These are phyloP conservation scores for Coptodon rendalli DNA, from an alignment of 2,113 vertebrate species.

Conservation along the genomic window DNA sequence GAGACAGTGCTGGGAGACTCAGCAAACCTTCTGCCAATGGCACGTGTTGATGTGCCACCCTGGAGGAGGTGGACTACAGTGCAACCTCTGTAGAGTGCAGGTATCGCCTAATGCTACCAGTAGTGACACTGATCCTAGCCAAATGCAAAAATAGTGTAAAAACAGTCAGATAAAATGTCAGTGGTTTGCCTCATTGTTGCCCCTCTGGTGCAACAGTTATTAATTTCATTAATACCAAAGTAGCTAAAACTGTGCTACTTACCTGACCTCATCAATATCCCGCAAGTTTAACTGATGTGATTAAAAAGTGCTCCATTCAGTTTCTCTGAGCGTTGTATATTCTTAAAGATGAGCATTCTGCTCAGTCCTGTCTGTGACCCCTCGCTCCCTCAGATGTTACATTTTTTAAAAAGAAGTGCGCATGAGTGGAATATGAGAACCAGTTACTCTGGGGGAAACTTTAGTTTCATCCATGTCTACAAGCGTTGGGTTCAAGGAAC, in stretches of 20 bases:
- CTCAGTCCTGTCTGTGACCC: background rate
- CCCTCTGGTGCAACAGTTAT: background rate
- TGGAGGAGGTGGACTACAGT: too few species aligned
- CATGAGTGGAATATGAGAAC: background rate
- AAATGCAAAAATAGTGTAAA: too few species aligned
- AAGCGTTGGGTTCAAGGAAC: background rate
- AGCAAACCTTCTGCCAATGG: background rate
- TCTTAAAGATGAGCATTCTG: background rate
- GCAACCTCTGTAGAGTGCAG: too few species aligned
- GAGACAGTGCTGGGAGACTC: background rate
- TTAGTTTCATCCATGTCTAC: background rate
- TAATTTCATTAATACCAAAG: background rate
- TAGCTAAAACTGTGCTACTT: background rate
- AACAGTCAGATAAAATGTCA: background rate
- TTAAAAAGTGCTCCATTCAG: background rate
- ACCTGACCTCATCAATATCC: background rate
- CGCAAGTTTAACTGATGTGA: background rate
- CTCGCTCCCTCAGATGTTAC: background rate
- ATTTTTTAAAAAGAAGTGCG: background rate
- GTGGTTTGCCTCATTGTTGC: background rate
- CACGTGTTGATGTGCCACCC: too few species aligned
- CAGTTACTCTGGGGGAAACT: rapidly evolving
- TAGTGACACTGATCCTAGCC: too few species aligned
- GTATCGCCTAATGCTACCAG: too few species aligned
- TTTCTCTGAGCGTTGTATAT: background rate